Conservation (phyloP, 2,797 vertebrate species). For the Poeciliopsis turneri region DNA sequence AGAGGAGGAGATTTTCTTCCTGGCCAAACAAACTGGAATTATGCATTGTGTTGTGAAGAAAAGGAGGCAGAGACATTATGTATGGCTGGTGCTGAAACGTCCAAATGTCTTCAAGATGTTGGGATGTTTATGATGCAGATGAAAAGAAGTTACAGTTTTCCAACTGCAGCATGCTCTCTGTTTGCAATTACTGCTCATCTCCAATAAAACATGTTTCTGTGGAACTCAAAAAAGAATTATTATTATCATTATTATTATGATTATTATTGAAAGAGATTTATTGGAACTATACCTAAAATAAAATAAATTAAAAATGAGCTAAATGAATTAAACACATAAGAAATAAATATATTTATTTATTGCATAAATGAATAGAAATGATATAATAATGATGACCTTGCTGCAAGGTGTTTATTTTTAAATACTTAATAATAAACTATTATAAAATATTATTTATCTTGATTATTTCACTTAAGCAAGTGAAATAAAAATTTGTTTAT, state of each 20-base stretch:
- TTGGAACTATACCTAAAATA: background rate
- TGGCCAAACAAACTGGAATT: conserved; percentile 53
- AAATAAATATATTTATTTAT: too few relatives aligned
- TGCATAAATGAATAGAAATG: too few relatives aligned
- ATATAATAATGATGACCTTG: too few relatives aligned
- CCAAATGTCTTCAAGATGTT: conserved; percentile 76
- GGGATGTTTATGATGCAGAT: conserved; percentile 50
- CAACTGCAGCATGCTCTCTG: conserved; percentile 29
- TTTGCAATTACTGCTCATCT: conserved; percentile 35
- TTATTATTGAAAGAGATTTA: background rate
- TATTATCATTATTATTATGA: background rate
- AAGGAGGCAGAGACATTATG: conserved; percentile 53
- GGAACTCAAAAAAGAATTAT: conserved; percentile 8
- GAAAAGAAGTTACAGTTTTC: conserved; percentile 48
- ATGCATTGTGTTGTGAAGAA: conserved; percentile 60
- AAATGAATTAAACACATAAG: too few relatives aligned
- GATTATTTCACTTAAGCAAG: too few relatives aligned
- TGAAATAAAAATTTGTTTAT: too few relatives aligned
- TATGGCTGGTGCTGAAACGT: conserved; percentile 56
- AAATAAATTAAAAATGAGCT: too few relatives aligned
- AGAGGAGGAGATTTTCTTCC: conserved; percentile 61
- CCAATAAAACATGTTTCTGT: conserved; percentile 1
- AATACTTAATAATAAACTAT: too few relatives aligned
- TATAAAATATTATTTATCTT: too few relatives aligned
- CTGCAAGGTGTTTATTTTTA: too few relatives aligned